Conservation (phyloP, 2,113 vertebrate genomes). For the Holacanthus passer region DNA sequence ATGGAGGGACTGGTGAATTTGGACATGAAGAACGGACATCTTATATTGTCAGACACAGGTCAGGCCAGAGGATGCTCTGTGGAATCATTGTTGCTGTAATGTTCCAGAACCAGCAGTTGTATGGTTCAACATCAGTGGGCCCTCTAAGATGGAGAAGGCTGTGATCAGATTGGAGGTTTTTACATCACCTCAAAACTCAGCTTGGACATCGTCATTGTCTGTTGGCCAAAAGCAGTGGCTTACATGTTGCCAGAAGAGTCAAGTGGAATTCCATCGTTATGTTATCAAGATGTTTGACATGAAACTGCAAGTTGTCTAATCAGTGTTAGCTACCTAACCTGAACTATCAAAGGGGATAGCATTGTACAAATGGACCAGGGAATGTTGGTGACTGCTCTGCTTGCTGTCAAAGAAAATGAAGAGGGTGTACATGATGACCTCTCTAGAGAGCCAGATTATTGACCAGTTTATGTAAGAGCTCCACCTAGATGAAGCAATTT, state of each 20-base stretch:
- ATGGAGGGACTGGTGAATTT: not conserved
- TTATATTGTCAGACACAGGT: conserved; percentile 28
- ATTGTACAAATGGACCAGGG: conserved; percentile 38
- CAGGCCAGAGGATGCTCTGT: conserved; percentile 42
- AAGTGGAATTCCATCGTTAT: conserved; percentile 10
- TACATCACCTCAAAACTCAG: conserved; percentile 14
- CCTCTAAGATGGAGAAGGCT: conserved; percentile 9
- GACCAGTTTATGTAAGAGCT: conserved; percentile 29
- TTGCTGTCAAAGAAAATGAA: conserved; percentile 21
- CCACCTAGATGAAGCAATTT: conserved; percentile 22
- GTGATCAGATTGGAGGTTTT: conserved; percentile 16
- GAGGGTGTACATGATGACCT: conserved; percentile 8
- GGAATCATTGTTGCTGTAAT: conserved; percentile 55
- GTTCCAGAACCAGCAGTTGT: conserved; percentile 46
- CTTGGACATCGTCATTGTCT: conserved; percentile 1
- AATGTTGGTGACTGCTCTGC: conserved; percentile 31
- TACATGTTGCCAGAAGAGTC: conserved; percentile 1
- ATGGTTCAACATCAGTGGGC: conserved; percentile 37
- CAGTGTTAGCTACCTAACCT: conserved; percentile 52
- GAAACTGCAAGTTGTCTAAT: conserved; percentile 30
- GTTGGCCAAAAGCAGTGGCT: conserved; percentile 31
- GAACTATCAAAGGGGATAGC: conserved; percentile 39
- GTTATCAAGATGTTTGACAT: conserved; percentile 22
- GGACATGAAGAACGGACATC: conserved; percentile 22
- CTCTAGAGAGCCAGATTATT: conserved; percentile 14